A percentile compares a stretch with the other conserved stretches of the same genome.
Conservation (phyloP, 2,797 vertebrate species). For the Parauchenoglanis ngamensis region DNA sequence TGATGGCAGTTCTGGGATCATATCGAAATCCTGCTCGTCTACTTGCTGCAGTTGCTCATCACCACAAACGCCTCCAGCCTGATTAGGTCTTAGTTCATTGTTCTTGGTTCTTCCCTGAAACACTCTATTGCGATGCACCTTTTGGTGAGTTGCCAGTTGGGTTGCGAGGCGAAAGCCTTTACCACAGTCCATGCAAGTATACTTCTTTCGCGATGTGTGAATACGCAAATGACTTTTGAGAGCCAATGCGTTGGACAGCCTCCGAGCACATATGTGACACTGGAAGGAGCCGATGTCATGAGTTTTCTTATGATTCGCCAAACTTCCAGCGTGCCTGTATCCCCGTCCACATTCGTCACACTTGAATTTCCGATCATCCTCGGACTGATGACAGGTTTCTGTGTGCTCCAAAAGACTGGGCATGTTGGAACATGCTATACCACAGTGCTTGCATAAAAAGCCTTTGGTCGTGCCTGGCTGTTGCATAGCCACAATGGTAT, state of each 20-base stretch:
- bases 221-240: constrained; percentile 87
- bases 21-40: constrained; percentile 52
- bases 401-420: constrained; percentile 72
- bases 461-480: constrained; percentile 66
- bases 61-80: constrained; percentile 40
- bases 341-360: constrained; percentile 85
- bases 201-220: constrained; percentile 81
- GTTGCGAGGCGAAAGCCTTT: constrained; percentile 78
- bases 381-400: constrained; percentile 66
- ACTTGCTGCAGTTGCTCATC: constrained; percentile 44
- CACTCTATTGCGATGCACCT: constrained; percentile 66
- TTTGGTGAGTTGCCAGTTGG: constrained; percentile 78
- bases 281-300: constrained; percentile 82
- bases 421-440: constrained; percentile 67
- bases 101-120: constrained; percentile 58
- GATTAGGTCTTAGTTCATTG: constrained; percentile 56
- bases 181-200: constrained; percentile 78
- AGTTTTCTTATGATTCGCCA: constrained; percentile 85
- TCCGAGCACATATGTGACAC: constrained; percentile 82
- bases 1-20: constrained; percentile 49
- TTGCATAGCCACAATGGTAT: constrained; percentile 66
- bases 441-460: constrained; percentile 73
- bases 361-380: constrained; percentile 78
- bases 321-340: constrained; percentile 84
- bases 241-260: constrained; percentile 83